Evolutionary conservation across 2,888 invertebrate genomes (phyloP), one percentile per base, ranked within the genome.

Genomic region (Mythimna ferrago): DNA sequence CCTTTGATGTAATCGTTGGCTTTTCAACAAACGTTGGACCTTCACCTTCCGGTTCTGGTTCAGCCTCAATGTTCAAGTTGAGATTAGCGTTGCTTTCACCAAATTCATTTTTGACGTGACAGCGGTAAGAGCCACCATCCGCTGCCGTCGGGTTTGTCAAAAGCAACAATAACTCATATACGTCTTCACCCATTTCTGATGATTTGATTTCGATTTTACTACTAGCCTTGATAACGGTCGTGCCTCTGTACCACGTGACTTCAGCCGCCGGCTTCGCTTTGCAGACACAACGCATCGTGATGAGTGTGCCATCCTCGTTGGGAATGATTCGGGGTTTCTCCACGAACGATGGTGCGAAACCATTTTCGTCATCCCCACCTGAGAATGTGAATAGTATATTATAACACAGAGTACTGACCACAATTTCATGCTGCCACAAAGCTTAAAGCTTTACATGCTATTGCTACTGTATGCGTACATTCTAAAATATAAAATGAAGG

Each of bases 321-420:
- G 99, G 99, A 97, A 99, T 99, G 96, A 99, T 99, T 96, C 98
- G 98, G 84, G 99, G 99, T 97, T 99, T 99, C 96, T 99, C 99
- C 92, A 99, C 98, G 96, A 99, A 99, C 79, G 99, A 98, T 85
- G 99, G 99, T 88, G 99, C 98, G 96, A 98, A 98, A 93, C 99
- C 99, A 92, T 98, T 98, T 88, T 98, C 98, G 95, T 98, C 98
- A 96, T 98, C 98, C 94, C 98, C 98, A 97, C 98, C 98, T 99
- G 97, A 92, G 89, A 82, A 87, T 75, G 70, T 82, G 60, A 69
- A 81, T 53, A 35, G 79, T 84, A 75, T 83, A 78, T 83, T 84
- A 70, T 54, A 76, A 78, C 68, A 81, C 69, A 78, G 66, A 83
- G 66, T 58, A 75, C 53, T 32, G 67, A 71, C 78, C 56, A 78